Evolutionary conservation across 2,888 invertebrate species (phyloP).

Genomic region (Pycnomerus fuliginosus): DNA sequence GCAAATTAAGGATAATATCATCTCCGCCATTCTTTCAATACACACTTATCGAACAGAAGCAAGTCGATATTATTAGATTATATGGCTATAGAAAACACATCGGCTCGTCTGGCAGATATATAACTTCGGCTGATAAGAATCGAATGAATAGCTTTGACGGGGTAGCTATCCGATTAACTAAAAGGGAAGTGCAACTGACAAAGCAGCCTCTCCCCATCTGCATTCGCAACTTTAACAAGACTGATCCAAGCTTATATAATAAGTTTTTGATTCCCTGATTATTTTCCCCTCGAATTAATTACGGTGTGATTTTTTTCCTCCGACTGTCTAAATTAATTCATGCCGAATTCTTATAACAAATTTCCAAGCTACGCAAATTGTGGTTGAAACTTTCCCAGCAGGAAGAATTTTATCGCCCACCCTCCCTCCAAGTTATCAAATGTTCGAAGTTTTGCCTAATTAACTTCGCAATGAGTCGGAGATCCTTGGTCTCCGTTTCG

Average conservation of each 20-base stretch:
- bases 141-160: conserved; percentile 38
- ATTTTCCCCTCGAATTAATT: conserved; percentile 25
- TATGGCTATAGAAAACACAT: conserved; percentile 23
- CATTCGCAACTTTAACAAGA: conserved; percentile 40
- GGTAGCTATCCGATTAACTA: conserved; percentile 40
- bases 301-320: conserved; percentile 9
- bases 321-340: conserved; percentile 39
- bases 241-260: conserved; percentile 36
- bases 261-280: conserved; percentile 43
- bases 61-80: conserved; percentile 23
- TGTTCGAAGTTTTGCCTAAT: conserved; percentile 49
- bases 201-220: conserved; percentile 40
- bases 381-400: conserved; percentile 46
- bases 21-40: no score
- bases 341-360: conserved; percentile 48
- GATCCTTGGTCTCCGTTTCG: conserved; percentile 34
- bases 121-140: conserved; percentile 37
- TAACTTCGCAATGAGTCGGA: conserved; percentile 48
- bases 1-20: no score
- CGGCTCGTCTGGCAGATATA: conserved; percentile 20
- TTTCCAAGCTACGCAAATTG: conserved; percentile 48
- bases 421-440: conserved; percentile 45
- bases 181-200: conserved; percentile 40
- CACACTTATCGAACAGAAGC: conserved; percentile 21
- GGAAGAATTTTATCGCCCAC: conserved; percentile 45